Evolutionary conservation across 2,888 invertebrate species (phyloP), one percentile per base, ranked within the genome.

Genomic region (Aethes cnicana): DNA sequence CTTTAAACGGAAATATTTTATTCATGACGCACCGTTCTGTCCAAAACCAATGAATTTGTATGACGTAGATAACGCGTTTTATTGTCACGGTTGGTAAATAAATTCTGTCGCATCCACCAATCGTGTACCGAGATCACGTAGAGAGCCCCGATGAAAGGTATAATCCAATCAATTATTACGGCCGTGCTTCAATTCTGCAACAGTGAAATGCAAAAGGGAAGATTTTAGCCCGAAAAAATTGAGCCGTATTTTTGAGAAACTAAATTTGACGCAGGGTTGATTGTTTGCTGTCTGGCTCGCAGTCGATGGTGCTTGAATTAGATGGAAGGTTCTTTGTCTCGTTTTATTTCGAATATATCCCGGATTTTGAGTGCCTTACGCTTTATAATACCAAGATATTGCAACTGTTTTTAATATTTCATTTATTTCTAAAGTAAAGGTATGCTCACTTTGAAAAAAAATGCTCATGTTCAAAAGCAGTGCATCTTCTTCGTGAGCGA

Each of bases 131-230:
- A 72, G 78, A 82, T 83, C 85, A 84, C 84, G 85, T 84, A 74
- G 64, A 60, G 42, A 47, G 59, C 58, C 63, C 72, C 76, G 72
- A 68, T 81, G 77, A 77, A 81, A 80, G 80, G 79, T 76, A 81
- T 85, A 84, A 86, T 83, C 80, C 82, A 78, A 86, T 86, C 84
- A 84, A 86, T 86, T 86, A 85, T 84, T 76, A 75, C 77, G 70
- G 63, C 64, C 77, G 79, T 75, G 79, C 64, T 70, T 74, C 79
- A 77, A 78, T 81, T 81, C 66, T 64, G 71, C 64, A 72, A 56
- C 69, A 57, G 41, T 56, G 57, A 69, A 77, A 76, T 80, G 77
- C 71, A 79, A 77, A 42, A 74, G 65, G 68, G 64, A 71, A 71
- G 70, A 73, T 76, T 78, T 73, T 70, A 76, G 71, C 58, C 62